Evolutionary conservation across 2,113 vertebrate genomes (phyloP).

Genomic region (Passer montanus): DNA sequence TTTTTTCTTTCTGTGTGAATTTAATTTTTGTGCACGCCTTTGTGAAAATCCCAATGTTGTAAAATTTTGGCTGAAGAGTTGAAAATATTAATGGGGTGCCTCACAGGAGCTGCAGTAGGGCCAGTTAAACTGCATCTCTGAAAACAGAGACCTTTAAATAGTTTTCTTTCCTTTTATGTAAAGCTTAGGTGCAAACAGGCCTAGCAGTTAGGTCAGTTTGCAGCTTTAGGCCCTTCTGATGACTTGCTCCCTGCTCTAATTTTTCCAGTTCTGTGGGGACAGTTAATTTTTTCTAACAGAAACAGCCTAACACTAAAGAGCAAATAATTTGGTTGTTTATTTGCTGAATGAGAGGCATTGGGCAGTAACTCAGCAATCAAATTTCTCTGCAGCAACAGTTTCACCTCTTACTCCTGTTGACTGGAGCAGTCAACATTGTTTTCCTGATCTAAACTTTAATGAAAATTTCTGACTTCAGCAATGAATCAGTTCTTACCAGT

Average conservation of each 20-base stretch:
- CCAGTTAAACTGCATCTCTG: not conserved
- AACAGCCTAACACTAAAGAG: not conserved
- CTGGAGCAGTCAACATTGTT: not conserved
- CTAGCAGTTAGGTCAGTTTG: not conserved
- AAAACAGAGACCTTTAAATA: not conserved
- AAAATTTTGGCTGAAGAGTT: not conserved
- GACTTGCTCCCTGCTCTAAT: not conserved
- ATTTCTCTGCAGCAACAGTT: not conserved
- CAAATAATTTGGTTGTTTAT: not conserved
- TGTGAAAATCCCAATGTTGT: not conserved
- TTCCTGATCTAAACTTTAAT: too few relatives aligned
- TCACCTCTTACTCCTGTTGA: not conserved
- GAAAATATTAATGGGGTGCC: not conserved
- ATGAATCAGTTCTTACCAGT: too few relatives aligned
- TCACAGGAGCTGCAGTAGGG: not conserved
- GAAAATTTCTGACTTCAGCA: too few relatives aligned
- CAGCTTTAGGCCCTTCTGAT: not conserved
- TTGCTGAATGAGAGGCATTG: not conserved
- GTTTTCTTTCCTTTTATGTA: not conserved
- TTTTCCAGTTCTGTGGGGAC: not conserved
- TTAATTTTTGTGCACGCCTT: not conserved
- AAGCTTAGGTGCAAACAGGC: not conserved
- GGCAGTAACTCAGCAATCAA: not conserved
- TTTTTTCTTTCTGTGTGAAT: accelerated
- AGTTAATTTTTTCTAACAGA: not conserved